Base-by-base conservation (phyloP, 2,797 vertebrate species). In the Phoxinus dragarum region DNA sequence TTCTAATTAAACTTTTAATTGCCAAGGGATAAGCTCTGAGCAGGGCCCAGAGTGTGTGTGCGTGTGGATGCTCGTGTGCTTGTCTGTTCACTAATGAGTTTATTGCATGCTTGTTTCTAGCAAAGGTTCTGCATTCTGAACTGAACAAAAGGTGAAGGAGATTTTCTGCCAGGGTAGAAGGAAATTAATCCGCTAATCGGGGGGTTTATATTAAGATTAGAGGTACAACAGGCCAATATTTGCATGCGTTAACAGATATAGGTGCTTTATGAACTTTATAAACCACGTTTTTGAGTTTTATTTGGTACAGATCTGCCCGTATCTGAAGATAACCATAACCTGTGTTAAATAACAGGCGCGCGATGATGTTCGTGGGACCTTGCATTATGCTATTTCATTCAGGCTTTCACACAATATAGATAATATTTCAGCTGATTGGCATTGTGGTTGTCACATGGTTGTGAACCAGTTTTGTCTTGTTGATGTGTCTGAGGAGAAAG, bases 1-100 rank as follows among this genome's bases (percentile, higher is more conserved):
- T 94, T 90, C 93, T 95, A 94, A 96, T 95, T 96, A 95, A 94
- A 95, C 92, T 94, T 96, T 95, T 96, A 94, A 95, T 96, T 95
- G 94, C 93, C 84, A 91, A 86, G 27, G 93, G 93, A 95, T 95
- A 94, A 95, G 92, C 94, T 94, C 91, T 86, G 87, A 93, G 91
- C 87, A 90, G 87, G 84, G 79, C 80, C 80, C 36, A 78, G 40
- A 73, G 66, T 85, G 75, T 80, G 72, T 74, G 78, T 59, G 82
- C 54, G 56, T 66, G 84, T 77, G 77, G 81, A 73, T 81, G 84
- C 61, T 71, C 38, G 74, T 88, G 87, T 86, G 59, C 72, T 56
- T 85, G 49, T 75, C 52, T 84, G 80, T 68, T 80, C 52, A 72
- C 92, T 94, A 94, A 94, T 95, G 92, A 94, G 93, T 91, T 86